Percentiles rank a stretch among this genome's conserved stretches.
Evolutionary conservation across 2,888 invertebrate genomes (phyloP).

Genomic region (Pyralis farinalis): DNA sequence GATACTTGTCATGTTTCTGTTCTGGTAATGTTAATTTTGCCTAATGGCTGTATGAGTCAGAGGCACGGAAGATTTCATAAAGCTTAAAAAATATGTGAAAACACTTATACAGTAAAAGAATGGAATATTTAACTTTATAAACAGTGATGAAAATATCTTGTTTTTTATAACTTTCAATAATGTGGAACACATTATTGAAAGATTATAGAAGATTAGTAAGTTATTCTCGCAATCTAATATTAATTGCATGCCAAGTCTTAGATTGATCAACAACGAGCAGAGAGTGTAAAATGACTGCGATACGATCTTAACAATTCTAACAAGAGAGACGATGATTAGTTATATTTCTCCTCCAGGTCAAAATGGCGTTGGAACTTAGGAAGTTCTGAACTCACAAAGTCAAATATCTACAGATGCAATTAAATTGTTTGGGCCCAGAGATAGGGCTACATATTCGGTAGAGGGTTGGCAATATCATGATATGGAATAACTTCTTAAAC

Average conservation of each 20-base stretch:
- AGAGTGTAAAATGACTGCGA: not conserved
- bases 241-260: not conserved
- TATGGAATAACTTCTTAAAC: too few species aligned
- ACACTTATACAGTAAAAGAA: too few species aligned
- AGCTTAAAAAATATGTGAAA: too few species aligned
- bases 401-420: constrained; percentile 48
- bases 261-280: not conserved
- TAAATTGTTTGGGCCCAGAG: constrained; percentile 30
- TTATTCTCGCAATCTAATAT: not conserved
- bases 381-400: constrained; percentile 37
- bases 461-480: not conserved
- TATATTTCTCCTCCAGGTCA: constrained; percentile 38
- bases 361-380: constrained; percentile 33
- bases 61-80: too few species aligned
- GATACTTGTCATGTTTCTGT: too few species aligned
- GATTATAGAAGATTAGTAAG: too few species aligned
- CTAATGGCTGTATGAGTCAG: too few species aligned
- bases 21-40: too few species aligned
- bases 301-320: not conserved
- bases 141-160: too few species aligned
- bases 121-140: too few species aligned
- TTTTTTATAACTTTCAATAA: too few species aligned
- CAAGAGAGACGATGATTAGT: not conserved
- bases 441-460: not conserved
- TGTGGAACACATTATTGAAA: too few species aligned